Evolutionary conservation across 2,113 vertebrate species (phyloP), one percentile per base, ranked within the genome.

Genomic region (Brienomyrus longianalis): DNA sequence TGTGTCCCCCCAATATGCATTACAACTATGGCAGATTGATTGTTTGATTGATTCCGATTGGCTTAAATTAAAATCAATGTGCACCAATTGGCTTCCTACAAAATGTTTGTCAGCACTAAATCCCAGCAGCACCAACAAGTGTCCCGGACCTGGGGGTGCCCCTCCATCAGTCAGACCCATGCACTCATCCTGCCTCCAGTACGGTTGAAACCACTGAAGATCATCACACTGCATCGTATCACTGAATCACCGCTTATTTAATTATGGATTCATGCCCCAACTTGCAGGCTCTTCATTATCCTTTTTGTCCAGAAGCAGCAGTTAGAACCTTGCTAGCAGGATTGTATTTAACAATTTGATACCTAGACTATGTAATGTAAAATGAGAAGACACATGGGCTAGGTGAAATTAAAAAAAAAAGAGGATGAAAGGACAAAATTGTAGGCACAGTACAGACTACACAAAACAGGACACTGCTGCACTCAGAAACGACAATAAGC

Each of bases 401-500:
- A 39, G 70, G 70, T 17, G 31, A 77, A 77, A 77, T 77, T 5
- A 74, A 77, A 77, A 66, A 31, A 27, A 39, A 83, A 47, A 48
- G 1, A 48, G 23, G 43, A 83, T 43, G 77, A 83, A 23, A 83
- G 77, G 35, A 39, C 15, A 21, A 8, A 84, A 11, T 47, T n/a
- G 19, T 48, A 48, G 19, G 31, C 48, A 80, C 88, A 54, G 11
- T 50, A 90, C 47, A 8, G 90, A 70, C 54, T 77, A 84, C 54
- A 84, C 23, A 92, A 15, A 84, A 23, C 51, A 83, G 84, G 51
- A 9, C 7, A 23, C 88, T 51, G 39, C 15, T 89, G 85, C 62
- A 31, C 62, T 21, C n/a, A 3, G 9, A 74, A 86, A 43, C 43
- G 89, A 80, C 48, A 85, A 87, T 90, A 91, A 91, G 90, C 91